Evolutionary conservation across 2,888 invertebrate species (phyloP).

Genomic region (Gymnoscelis rufifasciata): DNA sequence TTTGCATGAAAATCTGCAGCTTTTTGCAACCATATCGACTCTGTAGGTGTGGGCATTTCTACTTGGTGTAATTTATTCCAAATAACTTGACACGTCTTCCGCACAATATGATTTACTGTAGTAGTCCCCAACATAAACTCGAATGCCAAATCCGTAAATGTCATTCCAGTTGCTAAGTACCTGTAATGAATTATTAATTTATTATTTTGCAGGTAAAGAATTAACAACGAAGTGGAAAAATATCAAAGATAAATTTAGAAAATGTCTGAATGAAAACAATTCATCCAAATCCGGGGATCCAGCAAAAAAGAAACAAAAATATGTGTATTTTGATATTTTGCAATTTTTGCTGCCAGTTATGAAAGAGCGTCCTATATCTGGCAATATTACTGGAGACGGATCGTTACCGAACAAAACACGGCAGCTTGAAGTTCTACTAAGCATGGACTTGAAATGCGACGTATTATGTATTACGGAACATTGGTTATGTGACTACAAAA

Average conservation of each 20-base stretch:
- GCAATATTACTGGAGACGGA: background rate
- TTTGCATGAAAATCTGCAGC: constrained; percentile 12
- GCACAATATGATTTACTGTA: background rate
- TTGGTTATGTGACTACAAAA: too few relatives aligned
- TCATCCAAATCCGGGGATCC: background rate
- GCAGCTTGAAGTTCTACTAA: too few relatives aligned
- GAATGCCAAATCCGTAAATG: background rate
- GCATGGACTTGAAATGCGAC: too few relatives aligned
- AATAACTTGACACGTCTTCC: constrained; percentile 5
- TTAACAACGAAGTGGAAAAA: constrained; percentile 10
- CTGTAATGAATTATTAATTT: constrained; percentile 14
- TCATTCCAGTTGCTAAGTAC: constrained; percentile 11
- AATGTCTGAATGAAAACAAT: constrained; percentile 11
- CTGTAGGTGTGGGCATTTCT: constrained; percentile 13
- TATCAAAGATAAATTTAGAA: constrained; percentile 13
- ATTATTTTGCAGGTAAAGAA: constrained; percentile 14
- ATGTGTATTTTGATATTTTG: background rate
- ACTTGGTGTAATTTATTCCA: constrained; percentile 7
- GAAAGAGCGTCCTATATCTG: background rate
- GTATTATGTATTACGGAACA: too few relatives aligned
- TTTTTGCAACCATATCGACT: constrained; percentile 4
- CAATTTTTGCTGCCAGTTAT: background rate
- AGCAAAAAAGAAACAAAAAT: background rate
- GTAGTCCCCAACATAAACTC: background rate
- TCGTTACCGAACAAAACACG: too few relatives aligned